phyloP scores from a whole-genome alignment of 1,140 invertebrate genomes.

The Ceratoteleas bidentatus region DNA sequence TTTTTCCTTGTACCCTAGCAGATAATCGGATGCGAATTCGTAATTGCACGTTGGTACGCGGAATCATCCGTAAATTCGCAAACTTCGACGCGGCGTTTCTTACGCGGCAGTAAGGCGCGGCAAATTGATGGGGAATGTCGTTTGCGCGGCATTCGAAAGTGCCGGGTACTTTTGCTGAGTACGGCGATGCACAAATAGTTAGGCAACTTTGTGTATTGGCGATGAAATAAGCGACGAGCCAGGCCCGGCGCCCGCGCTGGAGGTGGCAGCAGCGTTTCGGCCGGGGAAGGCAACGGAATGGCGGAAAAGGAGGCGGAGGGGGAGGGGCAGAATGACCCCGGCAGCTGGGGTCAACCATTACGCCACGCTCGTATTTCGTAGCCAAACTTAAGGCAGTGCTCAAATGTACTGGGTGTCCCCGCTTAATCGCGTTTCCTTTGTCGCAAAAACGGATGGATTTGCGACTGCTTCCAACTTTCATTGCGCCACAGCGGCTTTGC shows the following conservation, averaged over 20 bases:
- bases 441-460: background rate
- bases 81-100: too few species aligned
- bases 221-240: slow-evolving; percentile 37
- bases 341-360: slow-evolving; percentile 73
- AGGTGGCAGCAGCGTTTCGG: slow-evolving; percentile 45
- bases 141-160: too few species aligned
- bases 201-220: slow-evolving; percentile 67
- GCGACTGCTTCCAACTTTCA: too few species aligned
- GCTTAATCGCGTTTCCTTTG: slow-evolving; percentile 28
- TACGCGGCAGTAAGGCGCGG: too few species aligned
- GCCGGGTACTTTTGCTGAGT: too few species aligned
- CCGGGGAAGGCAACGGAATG: slow-evolving; percentile 58
- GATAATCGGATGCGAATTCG: too few species aligned
- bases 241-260: slow-evolving; percentile 10
- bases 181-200: too few species aligned
- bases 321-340: slow-evolving; percentile 73
- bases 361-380: slow-evolving; percentile 67
- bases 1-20: too few species aligned
- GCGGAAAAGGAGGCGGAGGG: slow-evolving; percentile 56
- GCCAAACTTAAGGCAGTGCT: slow-evolving; percentile 44
- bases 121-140: too few species aligned
- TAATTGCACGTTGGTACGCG: too few species aligned
- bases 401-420: slow-evolving; percentile 27
- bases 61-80: too few species aligned
- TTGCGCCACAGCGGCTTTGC: too few species aligned